Evolutionary conservation across 2,797 vertebrate genomes (phyloP), one percentile per base, ranked within the genome.

Genomic region (Steatocranus sp.): DNA sequence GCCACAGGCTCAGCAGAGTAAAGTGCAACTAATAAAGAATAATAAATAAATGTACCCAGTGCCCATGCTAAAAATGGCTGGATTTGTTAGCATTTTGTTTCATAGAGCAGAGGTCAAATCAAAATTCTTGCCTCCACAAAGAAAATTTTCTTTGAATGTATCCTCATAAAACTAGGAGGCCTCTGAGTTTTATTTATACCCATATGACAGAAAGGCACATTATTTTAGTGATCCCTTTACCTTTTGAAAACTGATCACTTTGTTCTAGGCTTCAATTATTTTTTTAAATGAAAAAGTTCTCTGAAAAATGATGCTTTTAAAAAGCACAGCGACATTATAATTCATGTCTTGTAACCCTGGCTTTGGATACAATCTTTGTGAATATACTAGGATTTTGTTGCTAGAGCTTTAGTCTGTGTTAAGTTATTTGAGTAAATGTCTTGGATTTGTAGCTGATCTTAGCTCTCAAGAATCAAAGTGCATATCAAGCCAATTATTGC

Each of bases 401-500:
- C 68, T 38, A 70, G 9, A 78, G 75, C 54, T 84, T 75, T 76
- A 51, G 75, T 76, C 34, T 73, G 43, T 73, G 43, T 73, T 48
- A 48, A 73, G 43, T 43, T 73, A 48, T 73, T 73, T 76, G 77
- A 70, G 30, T 63, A 73, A 75, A 58, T 87, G 76, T 76, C 41
- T 76, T 11, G 9, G 75, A 80, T 88, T 78, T 32, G 17, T 48
- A 51, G 78, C 53, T 83, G 49, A 75, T 73, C 83, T 54, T 54
- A 82, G 36, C 46, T 48, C 48, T 68, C 74, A 34, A 70, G 10
- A 83, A 79, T 86, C 78, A 78, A 74, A 80, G 81, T 79, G 76
- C 73, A 86, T 88, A 84, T 75, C 77, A 53, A 61, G 68, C 70
- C 78, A 91, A 83, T 92, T 86, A 89, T 82, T 81, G 79, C 46